These are phyloP conservation scores for Julus scandinavius DNA, from an alignment of 2,888 invertebrate genomes.

Conservation along the genomic window DNA sequence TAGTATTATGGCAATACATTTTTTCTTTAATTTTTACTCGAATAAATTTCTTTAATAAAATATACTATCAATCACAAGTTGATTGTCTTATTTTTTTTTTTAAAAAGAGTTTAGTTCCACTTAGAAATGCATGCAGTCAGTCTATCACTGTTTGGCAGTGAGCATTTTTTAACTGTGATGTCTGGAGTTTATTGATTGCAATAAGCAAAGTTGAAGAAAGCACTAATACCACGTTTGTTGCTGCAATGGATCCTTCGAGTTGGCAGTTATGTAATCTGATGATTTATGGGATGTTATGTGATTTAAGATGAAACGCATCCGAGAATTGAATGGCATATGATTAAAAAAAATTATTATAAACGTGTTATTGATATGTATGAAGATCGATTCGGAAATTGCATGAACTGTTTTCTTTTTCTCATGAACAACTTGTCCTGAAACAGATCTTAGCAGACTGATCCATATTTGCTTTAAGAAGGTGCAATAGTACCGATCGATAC, in stretches of 20 bases:
- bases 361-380: neutral
- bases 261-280: neutral
- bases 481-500: conserved; percentile 44
- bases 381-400: neutral
- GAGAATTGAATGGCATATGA: neutral
- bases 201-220: neutral
- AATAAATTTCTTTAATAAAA: no score
- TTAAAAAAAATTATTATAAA: neutral
- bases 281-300: neutral
- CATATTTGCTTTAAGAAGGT: conserved; percentile 11
- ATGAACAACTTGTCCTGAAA: neutral
- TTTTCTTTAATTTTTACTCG: no score
- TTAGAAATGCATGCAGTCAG: no score
- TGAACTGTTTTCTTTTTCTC: neutral
- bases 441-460: neutral
- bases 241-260: neutral
- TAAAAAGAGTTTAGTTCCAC: no score
- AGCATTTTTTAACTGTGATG: neutral
- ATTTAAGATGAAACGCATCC: neutral
- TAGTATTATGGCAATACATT: no score
- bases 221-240: neutral
- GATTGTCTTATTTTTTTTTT: no score
- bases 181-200: neutral
- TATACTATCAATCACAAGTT: no score
- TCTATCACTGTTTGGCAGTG: neutral